These are phyloP conservation scores for Axinella damicornis DNA, from an alignment of 37 sponge, comb jelly and placozoan species.

Conservation along the genomic window DNA sequence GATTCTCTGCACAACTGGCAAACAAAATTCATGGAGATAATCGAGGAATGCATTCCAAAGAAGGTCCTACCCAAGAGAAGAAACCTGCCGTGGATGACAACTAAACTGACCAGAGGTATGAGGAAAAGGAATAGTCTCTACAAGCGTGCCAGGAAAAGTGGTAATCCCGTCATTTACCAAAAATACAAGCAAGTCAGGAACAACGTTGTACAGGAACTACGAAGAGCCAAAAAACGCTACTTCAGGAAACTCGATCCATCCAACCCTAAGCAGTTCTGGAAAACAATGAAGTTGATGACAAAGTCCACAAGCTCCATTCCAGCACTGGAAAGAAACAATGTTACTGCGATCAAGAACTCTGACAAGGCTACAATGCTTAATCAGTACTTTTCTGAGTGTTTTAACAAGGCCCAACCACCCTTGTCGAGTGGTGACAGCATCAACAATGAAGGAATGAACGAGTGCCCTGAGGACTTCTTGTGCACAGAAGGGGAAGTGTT, in stretches of 20 bases:
- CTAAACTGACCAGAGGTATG: not conserved
- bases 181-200: not conserved
- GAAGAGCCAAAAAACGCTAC: not conserved
- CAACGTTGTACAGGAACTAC: not conserved
- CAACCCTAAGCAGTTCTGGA: not conserved
- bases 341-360: not conserved
- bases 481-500: not conserved
- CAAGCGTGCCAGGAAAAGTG: not conserved
- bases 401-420: not conserved
- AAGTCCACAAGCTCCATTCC: not conserved
- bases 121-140: not conserved
- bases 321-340: too few relatives aligned
- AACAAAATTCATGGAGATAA: not conserved
- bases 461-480: not conserved
- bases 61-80: not conserved
- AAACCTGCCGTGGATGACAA: constrained; percentile 2
- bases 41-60: not conserved
- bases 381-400: not conserved
- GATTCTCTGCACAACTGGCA: too few relatives aligned
- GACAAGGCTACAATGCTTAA: not conserved
- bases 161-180: too few relatives aligned
- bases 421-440: not conserved
- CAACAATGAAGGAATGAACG: too few relatives aligned
- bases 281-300: not conserved
- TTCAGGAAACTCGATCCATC: not conserved